Percentiles rank a stretch among this genome's conserved stretches.
These are phyloP conservation scores for Podarcis muralis DNA, from an alignment of 2,113 vertebrate genomes.

Conservation along the genomic window DNA sequence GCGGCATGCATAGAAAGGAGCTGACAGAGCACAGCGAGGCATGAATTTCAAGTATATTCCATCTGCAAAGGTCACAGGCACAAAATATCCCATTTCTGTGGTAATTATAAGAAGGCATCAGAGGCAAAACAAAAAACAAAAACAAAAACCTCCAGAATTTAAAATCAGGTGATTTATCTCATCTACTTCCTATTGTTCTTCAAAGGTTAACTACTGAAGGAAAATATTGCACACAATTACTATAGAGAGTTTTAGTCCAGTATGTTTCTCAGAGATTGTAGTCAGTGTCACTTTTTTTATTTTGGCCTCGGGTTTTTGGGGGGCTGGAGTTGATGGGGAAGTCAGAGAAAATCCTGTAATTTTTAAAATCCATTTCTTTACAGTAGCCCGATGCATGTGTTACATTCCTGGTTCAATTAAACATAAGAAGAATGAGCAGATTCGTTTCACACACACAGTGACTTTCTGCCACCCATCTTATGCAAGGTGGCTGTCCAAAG, in stretches of 20 bases:
- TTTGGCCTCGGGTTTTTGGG: neutral
- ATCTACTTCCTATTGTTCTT: slow-evolving; percentile 40
- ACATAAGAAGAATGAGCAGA: neutral
- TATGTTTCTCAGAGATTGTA: neutral
- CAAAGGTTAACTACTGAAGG: slow-evolving; percentile 33
- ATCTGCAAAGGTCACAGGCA: slow-evolving; percentile 59
- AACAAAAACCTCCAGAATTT: neutral
- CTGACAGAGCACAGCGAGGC: slow-evolving; percentile 55
- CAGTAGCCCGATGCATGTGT: neutral
- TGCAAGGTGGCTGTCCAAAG: too few species aligned
- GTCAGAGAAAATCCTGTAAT: neutral
- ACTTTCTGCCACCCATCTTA: too few species aligned
- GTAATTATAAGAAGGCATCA: slow-evolving; percentile 62
- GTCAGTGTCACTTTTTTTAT: neutral
- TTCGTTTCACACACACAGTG: neutral
- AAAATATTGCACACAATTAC: slow-evolving; percentile 21
- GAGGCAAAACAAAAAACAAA: slow-evolving; percentile 9
- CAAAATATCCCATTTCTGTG: slow-evolving; percentile 48
- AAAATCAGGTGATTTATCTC: slow-evolving; percentile 22
- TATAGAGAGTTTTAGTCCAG: slow-evolving; percentile 3
- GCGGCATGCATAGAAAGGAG: slow-evolving; percentile 53
- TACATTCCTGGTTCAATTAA: neutral
- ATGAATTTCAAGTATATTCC: slow-evolving; percentile 62
- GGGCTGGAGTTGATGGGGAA: neutral
- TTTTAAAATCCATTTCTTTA: neutral